Evolutionary conservation across 1,140 invertebrate genomes (phyloP), one percentile per base, ranked within the genome.

Genomic region (Pteromalus puparum): DNA sequence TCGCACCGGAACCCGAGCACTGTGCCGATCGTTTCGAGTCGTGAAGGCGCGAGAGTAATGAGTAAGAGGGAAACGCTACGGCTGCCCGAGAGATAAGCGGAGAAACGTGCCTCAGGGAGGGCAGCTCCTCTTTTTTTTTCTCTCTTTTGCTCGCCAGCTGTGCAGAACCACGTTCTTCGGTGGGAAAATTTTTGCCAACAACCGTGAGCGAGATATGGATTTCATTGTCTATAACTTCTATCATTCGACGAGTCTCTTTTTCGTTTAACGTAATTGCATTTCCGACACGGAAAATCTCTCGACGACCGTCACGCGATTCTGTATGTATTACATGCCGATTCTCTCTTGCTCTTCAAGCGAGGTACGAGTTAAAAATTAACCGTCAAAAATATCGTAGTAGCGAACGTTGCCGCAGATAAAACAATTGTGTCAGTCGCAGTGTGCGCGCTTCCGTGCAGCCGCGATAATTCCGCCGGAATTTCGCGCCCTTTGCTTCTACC

Each of bases 141-240:
- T 34, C 30, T 34, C 30, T 34, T 5, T 34, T 34, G 26, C 80
- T 38, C 70, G 38, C 46, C 53, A 9, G 34, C 77, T 38, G 15
- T 24, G 61, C 15, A 24, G 30, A 34, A 5, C 30, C 30, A 34
- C 76, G 24, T 12, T 30, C 21, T 42, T 12, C 18, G 76, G 46
- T 81, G 80, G 80, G 80, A 80, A 80, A 34, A 80, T 68, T 68
- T 80, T 80, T 61, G 46, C 77, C 21, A 67, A 46, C 21, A 67
- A 42, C 24, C 77, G 77, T 30, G 38, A 42, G 38, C 30, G 30
- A 34, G 30, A 34, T 42, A 42, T 42, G 30, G 30, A 42, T 42
- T 42, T 42, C 10, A 9, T 7, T 12, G 38, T 34, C 30, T 34
- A 5, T n/a, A n/a, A n/a, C 38, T 42, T 42, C 9, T 42, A 42